phyloP scores from a whole-genome alignment of 2,797 vertebrate species.

The Chromis chromis region DNA sequence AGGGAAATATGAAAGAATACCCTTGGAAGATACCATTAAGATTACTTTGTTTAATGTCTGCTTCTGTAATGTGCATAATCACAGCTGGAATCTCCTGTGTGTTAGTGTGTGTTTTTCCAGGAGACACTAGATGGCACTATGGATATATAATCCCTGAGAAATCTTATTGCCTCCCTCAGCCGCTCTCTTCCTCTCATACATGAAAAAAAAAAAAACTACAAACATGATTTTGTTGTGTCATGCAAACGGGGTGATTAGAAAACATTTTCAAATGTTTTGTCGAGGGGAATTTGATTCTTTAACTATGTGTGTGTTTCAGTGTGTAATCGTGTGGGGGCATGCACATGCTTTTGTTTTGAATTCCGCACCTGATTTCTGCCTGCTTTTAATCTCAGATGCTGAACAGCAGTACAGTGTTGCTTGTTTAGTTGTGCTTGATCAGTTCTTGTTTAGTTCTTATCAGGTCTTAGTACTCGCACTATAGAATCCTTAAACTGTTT shows the following conservation, averaged over 20 bases:
- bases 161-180: slow-evolving; percentile 12
- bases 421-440: neutral
- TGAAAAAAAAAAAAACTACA: slow-evolving; percentile 11
- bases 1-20: neutral
- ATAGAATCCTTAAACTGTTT: neutral
- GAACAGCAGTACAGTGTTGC: neutral
- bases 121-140: slow-evolving; percentile 88
- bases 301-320: neutral
- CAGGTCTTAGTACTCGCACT: neutral
- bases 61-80: slow-evolving; percentile 12
- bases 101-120: slow-evolving; percentile 51
- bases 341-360: neutral
- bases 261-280: slow-evolving; percentile 17
- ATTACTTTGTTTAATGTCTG: neutral
- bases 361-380: neutral
- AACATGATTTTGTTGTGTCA: slow-evolving; percentile 35
- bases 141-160: slow-evolving; percentile 67
- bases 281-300: neutral
- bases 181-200: neutral
- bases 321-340: neutral
- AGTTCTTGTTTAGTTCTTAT: neutral
- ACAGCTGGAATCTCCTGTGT: slow-evolving; percentile 8
- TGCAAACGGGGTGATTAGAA: slow-evolving; percentile 22
- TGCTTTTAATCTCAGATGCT: neutral
- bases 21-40: neutral